These are phyloP conservation scores for Paramuricea clavata DNA, from an alignment of 92 coral and sea anemone genomes.

Conservation along the genomic window DNA sequence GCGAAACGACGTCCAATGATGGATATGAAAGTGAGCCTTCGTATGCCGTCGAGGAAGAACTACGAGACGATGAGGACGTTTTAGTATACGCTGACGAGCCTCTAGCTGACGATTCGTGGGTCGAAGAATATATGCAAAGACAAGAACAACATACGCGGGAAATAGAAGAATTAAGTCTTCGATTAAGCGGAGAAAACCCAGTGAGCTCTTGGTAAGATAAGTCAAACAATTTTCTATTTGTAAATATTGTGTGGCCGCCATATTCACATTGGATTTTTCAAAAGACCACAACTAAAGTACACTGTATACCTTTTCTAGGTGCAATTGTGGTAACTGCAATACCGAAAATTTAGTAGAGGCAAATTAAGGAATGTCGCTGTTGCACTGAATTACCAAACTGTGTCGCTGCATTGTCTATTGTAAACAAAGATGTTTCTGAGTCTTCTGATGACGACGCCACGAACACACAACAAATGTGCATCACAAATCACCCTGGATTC, in stretches of 20 bases:
- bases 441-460: no score
- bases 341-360: background rate
- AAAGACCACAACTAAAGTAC: no score
- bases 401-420: background rate
- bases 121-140: no score
- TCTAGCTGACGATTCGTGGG: no score
- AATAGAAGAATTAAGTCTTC: background rate
- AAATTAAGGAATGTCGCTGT: constrained; percentile 14
- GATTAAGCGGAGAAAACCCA: background rate
- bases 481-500: constrained; percentile 10
- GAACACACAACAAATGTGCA: constrained; percentile 2
- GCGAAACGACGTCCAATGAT: no score
- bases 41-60: no score
- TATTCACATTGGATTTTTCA: no score
- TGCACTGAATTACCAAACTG: background rate
- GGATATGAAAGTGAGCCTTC: no score
- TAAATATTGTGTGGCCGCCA: no score
- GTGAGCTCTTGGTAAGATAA: background rate
- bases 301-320: constrained; percentile 7
- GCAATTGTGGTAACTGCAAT: background rate
- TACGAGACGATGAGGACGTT: no score
- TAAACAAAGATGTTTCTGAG: background rate
- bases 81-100: no score
- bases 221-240: background rate
- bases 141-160: no score